Evolutionary conservation across 2,888 invertebrate species (phyloP).

Genomic region (Ptycholaimellus sp.): DNA sequence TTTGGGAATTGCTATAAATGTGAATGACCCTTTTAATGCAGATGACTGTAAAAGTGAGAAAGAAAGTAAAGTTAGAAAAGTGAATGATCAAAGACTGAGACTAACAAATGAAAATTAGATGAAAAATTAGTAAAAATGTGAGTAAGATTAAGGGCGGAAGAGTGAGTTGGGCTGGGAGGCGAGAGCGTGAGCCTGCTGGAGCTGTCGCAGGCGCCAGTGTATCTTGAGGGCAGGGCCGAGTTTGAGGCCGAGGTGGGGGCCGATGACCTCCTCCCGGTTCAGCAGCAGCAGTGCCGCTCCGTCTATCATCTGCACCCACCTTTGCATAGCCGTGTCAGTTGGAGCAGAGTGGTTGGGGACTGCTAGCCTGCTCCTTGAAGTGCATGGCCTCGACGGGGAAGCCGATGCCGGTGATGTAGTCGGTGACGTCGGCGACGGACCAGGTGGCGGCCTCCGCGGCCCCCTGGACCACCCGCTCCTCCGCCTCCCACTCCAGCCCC

Average conservation of each 20-base stretch:
- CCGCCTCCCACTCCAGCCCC: not conserved
- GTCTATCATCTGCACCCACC: constrained; percentile 58
- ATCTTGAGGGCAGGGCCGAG: constrained; percentile 66
- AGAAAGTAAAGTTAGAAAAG: too few species aligned
- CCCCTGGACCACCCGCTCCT: not conserved
- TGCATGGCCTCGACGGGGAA: not conserved
- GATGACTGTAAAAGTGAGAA: too few species aligned
- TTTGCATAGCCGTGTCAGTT: not conserved
- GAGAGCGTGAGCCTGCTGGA: too few species aligned
- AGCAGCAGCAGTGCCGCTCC: constrained; percentile 60
- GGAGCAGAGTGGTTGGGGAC: not conserved
- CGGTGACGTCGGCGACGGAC: constrained; percentile 1
- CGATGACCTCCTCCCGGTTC: constrained; percentile 56
- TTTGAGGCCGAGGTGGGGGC: constrained; percentile 48
- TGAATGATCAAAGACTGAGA: too few species aligned
- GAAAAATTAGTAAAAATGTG: too few species aligned
- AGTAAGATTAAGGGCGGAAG: too few species aligned
- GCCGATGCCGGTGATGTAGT: not conserved
- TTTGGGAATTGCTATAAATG: too few species aligned
- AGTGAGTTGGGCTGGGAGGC: too few species aligned
- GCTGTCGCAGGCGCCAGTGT: constrained; percentile 28
- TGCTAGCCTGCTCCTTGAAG: constrained; percentile 4
- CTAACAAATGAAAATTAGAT: too few species aligned
- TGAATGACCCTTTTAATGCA: too few species aligned
- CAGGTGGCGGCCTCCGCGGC: not conserved